These are phyloP conservation scores for Pachypeltis micranthus DNA, from an alignment of 1,140 invertebrate genomes.

Conservation along the genomic window DNA sequence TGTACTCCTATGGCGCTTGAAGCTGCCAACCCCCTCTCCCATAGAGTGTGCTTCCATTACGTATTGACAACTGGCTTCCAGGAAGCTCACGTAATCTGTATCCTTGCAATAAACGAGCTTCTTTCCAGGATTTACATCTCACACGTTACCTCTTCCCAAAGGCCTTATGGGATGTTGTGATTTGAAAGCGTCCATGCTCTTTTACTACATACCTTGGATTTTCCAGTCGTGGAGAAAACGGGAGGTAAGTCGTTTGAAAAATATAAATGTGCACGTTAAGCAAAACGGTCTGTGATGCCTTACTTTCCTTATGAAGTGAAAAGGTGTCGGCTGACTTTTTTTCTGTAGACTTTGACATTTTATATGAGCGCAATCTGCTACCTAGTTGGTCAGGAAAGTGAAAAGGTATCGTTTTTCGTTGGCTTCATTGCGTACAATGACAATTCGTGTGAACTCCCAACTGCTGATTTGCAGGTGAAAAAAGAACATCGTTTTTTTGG, in stretches of 20 bases:
- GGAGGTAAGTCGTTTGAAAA: slow-evolving; percentile 10
- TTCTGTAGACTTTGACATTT: neutral
- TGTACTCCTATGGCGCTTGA: too few species aligned
- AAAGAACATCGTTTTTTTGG: too few species aligned
- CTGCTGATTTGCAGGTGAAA: too few species aligned
- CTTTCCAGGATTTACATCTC: slow-evolving; percentile 16
- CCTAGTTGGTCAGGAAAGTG: too few species aligned
- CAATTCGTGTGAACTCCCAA: too few species aligned
- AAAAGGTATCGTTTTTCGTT: too few species aligned
- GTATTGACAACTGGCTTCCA: neutral
- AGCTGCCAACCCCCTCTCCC: too few species aligned
- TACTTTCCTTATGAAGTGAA: neutral
- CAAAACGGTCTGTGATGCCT: too few species aligned
- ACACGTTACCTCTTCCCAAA: slow-evolving; percentile 8
- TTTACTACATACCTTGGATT: slow-evolving; percentile 34
- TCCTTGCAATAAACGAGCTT: too few species aligned
- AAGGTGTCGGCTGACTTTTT: neutral
- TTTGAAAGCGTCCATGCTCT: slow-evolving; percentile 45
- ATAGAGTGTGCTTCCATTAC: too few species aligned
- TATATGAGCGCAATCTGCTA: too few species aligned
- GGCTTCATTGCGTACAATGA: too few species aligned
- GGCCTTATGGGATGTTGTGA: slow-evolving; percentile 36
- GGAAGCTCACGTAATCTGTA: neutral
- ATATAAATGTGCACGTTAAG: neutral
- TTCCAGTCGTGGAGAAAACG: slow-evolving; percentile 18